Conservation (phyloP, 2,113 vertebrate genomes). For the Noturus placidus region DNA sequence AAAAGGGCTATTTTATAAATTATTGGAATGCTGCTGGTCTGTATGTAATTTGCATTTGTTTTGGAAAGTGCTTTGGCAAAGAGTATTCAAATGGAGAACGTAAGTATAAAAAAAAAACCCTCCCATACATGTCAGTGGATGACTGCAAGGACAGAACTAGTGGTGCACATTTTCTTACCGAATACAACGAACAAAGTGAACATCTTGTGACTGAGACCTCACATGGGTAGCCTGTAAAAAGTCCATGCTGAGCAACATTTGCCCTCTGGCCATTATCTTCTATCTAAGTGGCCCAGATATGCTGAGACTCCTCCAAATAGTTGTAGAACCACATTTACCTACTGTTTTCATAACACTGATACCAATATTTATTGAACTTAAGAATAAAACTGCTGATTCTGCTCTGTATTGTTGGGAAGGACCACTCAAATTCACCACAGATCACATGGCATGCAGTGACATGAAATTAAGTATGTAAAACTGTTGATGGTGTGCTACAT, state of each 20-base stretch:
- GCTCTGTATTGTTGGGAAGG: background rate
- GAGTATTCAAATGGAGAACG: background rate
- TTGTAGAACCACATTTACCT: background rate
- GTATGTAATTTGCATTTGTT: background rate
- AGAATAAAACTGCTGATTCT: background rate
- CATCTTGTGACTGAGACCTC: background rate
- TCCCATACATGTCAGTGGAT: background rate
- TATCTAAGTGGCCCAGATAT: background rate
- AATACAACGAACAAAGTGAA: background rate
- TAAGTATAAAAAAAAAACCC: background rate
- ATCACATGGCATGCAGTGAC: background rate
- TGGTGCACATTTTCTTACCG: background rate
- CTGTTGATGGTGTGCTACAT: background rate
- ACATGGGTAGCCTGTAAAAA: background rate
- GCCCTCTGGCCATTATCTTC: background rate
- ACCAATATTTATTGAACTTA: background rate
- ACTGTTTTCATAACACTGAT: background rate
- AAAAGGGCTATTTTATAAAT: background rate
- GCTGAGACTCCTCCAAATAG: background rate
- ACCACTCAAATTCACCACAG: background rate
- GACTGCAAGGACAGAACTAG: background rate
- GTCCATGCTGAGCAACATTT: background rate
- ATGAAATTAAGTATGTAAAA: background rate
- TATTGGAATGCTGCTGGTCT: background rate
- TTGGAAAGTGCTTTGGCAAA: background rate